Evolutionary conservation across 2,797 vertebrate genomes (phyloP), one percentile per base, ranked within the genome.

Genomic region (Micropoecilia bifurca): DNA sequence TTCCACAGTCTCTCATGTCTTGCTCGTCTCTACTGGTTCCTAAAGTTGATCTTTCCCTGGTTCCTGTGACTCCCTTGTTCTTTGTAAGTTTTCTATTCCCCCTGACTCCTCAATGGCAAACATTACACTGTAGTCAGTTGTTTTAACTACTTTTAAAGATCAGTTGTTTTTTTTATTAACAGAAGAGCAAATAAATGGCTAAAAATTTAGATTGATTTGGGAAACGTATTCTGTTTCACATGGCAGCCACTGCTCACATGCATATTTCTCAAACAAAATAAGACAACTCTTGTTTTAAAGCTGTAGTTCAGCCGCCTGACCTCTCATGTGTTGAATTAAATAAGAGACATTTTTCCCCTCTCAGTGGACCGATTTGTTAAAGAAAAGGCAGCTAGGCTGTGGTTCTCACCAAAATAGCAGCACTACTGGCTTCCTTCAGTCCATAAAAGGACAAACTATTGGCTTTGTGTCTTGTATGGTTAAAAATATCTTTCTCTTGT

Each of bases 361-460:
- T 63, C 48, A 74, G 22, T 25, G 36, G 47, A 75, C 12, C 75
- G 72, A 59, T 85, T 28, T 75, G 66, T 83, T 84, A 41, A 59
- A 86, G 80, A 84, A 79, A 69, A 45, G 61, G 10, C 68, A 79
- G 55, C 82, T 84, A 39, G 74, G 13, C 33, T 16, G 61, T 68
- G 50, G 82, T 80, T 83, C 50, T 74, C 39, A 55, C 30, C 53
- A 45, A 39, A 86, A 75, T n/a, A 39, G 77, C 3, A 53, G 14
- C 39, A 50, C 12, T 8, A 39, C 48, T 74, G n/a, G 63, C 85
- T 83, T 79, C 25, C 63, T 13, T 33, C 28, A 8, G 71, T 71
- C 87, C 83, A 78, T 84, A 83, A 59, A 88, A 87, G 83, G 87
- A 76, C 68, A 74, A 76, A 83, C 78, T 68, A 46, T 3, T 68